These are phyloP conservation scores for Gila robusta DNA, from an alignment of 2,797 vertebrate genomes.

Conservation along the genomic window DNA sequence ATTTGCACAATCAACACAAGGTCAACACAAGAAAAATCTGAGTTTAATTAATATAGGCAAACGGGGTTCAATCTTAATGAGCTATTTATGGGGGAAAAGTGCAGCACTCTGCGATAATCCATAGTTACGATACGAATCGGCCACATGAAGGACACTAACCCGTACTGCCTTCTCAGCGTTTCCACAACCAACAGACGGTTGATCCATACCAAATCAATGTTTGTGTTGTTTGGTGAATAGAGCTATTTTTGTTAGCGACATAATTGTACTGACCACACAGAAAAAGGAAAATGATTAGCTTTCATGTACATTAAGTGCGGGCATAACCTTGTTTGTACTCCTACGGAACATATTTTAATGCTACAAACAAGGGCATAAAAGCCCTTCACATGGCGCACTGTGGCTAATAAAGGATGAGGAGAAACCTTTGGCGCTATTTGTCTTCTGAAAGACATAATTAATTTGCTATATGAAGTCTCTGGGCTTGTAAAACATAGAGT, in stretches of 20 bases:
- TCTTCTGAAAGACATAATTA: conserved; percentile 51
- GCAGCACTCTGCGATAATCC: conserved; percentile 56
- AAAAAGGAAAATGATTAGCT: conserved; percentile 41
- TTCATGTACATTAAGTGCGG: background rate
- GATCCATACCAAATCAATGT: conserved; percentile 49
- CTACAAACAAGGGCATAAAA: conserved; percentile 33
- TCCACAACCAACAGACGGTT: conserved; percentile 25
- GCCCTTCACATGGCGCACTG: background rate
- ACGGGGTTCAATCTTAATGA: conserved; percentile 37
- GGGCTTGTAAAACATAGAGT: conserved; percentile 50
- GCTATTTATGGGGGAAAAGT: conserved; percentile 46
- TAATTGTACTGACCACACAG: conserved; percentile 20
- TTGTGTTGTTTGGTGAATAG: conserved; percentile 29
- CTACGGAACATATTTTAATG: conserved; percentile 22
- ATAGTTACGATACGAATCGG: conserved; percentile 38
- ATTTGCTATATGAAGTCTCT: conserved; percentile 54
- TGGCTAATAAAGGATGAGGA: conserved; percentile 23
- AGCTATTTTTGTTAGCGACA: conserved; percentile 32
- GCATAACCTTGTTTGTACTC: background rate
- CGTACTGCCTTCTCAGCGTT: conserved; percentile 40
- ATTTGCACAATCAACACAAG: conserved; percentile 37
- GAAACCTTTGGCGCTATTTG: conserved; percentile 39
- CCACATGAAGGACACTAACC: conserved; percentile 33
- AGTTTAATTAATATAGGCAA: conserved; percentile 56
- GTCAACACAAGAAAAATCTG: conserved; percentile 38